Evolutionary conservation across 1,140 invertebrate genomes (phyloP), one percentile per base, ranked within the genome.

Genomic region (Muscidifurax raptorellus): DNA sequence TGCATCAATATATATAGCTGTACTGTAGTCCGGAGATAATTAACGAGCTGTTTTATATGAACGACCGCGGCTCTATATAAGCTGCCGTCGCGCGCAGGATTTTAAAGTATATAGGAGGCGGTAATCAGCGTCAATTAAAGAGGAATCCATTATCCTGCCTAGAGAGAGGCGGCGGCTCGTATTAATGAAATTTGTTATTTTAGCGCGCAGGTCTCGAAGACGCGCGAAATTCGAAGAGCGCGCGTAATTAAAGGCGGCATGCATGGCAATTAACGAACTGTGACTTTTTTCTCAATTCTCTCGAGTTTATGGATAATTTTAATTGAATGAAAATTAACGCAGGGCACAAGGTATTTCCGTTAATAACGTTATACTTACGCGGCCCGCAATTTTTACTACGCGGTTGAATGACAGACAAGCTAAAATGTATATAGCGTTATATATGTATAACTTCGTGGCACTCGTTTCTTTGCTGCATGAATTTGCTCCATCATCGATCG

Each of bases 121-220:
- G 15, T 74, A 47, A 74, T 72, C 66, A 36, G 67, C 52, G 25
- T 83, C 59, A 69, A 76, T 82, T 76, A 66, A 32, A 72, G n/a
- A 22, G 30, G 30, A 82, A 28, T 75, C 36, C 71, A 82, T 82
- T 64, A 66, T 72, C 27, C 28, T 69, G 10, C 9, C 36, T n/a
- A n/a, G n/a, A 28, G 36, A 40, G 52, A 59, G 52, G 18, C 52
- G 13, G 15, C 6, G 5, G 22, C 52, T 59, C 52, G 52, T 59
- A 59, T 18, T 59, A 22, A 59, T 59, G 52, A 66, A 81, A 81
- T 81, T 81, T 47, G 44, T 81, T 81, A 59, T 72, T 32, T 75
- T 36, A 44, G 59, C 18, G 5, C 4, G 10, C 18, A n/a, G 71
- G 2, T 12, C 7, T 66, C 12, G 25, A 69, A 69, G 28, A 27